Percentiles rank a stretch among this genome's conserved stretches.
Conservation (phyloP, 2,797 vertebrate species). For the Danio tinwini region DNA sequence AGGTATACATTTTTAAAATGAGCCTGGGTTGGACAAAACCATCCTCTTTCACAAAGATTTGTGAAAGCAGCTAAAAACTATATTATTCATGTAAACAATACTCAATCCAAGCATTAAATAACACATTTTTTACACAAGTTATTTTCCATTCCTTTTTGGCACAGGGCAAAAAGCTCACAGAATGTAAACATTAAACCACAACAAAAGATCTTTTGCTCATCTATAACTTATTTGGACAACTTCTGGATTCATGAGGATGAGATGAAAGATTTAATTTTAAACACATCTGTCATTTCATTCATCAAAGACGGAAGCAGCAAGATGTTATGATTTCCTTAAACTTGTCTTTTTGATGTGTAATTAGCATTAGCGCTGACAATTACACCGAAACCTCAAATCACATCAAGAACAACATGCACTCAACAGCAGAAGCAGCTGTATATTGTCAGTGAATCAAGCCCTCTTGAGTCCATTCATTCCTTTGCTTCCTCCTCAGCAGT, state of each 20-base stretch:
- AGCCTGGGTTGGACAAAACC: too few relatives aligned
- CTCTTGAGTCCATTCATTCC: background rate
- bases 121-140: background rate
- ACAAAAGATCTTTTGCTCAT: background rate
- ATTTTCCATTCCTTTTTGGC: background rate
- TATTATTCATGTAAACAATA: too few relatives aligned
- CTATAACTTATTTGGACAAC: slow-evolving; percentile 51
- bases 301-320: slow-evolving; percentile 56
- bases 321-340: slow-evolving; percentile 48
- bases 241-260: slow-evolving; percentile 54
- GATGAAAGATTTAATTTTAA: slow-evolving; percentile 43
- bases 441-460: slow-evolving; percentile 36
- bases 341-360: slow-evolving; percentile 51
- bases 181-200: background rate
- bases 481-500: background rate
- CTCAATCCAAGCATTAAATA: too few relatives aligned
- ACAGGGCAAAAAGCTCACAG: background rate
- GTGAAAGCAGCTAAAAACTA: too few relatives aligned
- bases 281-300: slow-evolving; percentile 47
- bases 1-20: too few relatives aligned
- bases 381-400: slow-evolving; percentile 46
- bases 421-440: slow-evolving; percentile 45
- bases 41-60: too few relatives aligned
- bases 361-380: slow-evolving; percentile 53
- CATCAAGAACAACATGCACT: slow-evolving; percentile 50